Base-by-base conservation (phyloP, 1,140 invertebrate genomes). In the Drosophila grimshawi region DNA sequence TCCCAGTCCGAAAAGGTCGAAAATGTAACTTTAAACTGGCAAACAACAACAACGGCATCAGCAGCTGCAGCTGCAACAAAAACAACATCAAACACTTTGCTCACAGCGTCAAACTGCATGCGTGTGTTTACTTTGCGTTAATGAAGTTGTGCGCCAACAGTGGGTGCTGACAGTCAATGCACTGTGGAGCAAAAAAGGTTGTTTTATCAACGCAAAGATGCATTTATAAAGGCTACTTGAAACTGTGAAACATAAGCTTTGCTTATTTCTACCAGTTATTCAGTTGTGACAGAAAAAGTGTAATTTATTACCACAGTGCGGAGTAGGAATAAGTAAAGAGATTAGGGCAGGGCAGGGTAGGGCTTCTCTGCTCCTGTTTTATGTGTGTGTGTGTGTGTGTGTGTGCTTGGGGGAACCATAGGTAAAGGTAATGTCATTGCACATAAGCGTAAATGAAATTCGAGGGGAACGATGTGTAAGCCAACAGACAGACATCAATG, bases 81-180 rank as follows among this genome's bases (percentile, higher is more conserved):
- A 80, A 78, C 69, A 80, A 88, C 83, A 89, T 88, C 83, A 89
- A 88, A 89, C 85, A 89, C 85, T 80, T 80, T 78, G 85, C 85
- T 75, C 46, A 65, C 80, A 80, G 78, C 80, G 64, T 33, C 65
- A 80, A 80, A 75, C 85, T 89, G 85, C 85, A 89, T 89, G 85
- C 85, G 85, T 89, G 85, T 89, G 85, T 89, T 89, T 89, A 85
- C 80, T 85, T 74, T 89, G 85, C 85, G 85, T 89, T 89, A 89
- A 89, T 89, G 85, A 89, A 89, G 85, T 89, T 89, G 80, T 83
- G 83, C 73, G 66, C 67, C 60, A 37, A 70, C 67, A 55, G 53
- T 52, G 59, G 67, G 62, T 45, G 37, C 5, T 43, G 39, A 43
- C 39, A 43, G 49, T 46, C 48, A 49, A 6, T 43, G 39, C 10